phyloP scores from a whole-genome alignment of 2,113 vertebrate species.

The Coturnix japonica region DNA sequence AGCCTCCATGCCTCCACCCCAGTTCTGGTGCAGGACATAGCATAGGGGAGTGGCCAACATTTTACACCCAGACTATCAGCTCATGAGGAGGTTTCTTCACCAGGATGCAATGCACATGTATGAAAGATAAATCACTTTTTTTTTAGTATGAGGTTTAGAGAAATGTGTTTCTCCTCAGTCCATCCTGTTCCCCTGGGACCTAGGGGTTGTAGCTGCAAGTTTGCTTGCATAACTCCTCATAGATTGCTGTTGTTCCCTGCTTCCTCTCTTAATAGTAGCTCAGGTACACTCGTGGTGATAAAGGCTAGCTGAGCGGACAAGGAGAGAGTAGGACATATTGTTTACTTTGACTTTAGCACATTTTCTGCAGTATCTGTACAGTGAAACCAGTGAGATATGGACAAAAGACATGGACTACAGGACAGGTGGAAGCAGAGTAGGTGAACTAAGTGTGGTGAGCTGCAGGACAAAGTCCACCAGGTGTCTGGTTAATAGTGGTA shows the following conservation, averaged over 20 bases:
- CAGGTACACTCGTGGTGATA: neutral
- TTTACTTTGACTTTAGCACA: neutral
- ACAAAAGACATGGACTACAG: neutral
- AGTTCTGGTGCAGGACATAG: rapidly evolving
- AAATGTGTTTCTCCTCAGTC: rapidly evolving
- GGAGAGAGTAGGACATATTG: neutral
- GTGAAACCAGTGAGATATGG: neutral
- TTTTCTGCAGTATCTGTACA: neutral
- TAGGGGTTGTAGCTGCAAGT: rapidly evolving
- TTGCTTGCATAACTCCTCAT: neutral
- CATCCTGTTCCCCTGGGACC: rapidly evolving
- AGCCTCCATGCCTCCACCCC: neutral
- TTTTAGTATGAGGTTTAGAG: neutral
- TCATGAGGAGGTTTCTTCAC: neutral
- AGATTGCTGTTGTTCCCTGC: neutral
- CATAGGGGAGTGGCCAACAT: rapidly evolving
- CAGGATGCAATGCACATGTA: rapidly evolving
- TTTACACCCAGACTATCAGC: neutral
- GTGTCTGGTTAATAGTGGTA: neutral
- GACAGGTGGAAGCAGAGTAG: neutral
- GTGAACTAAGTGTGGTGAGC: neutral
- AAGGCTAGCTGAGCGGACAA: neutral
- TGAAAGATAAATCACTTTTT: neutral
- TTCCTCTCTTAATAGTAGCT: neutral
- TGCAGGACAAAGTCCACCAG: neutral